Evolutionary conservation across 2,797 vertebrate species (phyloP).

Genomic region (Xenops minutus): DNA sequence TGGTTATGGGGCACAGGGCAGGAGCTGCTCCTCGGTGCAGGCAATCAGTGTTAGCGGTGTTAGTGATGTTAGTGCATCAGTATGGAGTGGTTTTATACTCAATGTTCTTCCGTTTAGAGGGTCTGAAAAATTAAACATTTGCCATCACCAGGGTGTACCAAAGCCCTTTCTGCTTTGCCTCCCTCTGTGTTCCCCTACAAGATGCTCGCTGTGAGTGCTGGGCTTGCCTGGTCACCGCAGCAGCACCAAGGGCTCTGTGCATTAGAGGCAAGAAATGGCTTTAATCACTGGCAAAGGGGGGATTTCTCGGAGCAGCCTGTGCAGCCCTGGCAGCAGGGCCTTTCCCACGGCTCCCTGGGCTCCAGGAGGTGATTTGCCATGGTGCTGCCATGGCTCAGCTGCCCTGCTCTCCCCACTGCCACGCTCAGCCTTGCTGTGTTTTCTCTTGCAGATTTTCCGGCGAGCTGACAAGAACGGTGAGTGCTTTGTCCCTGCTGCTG

Average conservation of each 20-base stretch:
- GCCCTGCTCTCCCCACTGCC: background rate
- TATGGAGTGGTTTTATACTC: background rate
- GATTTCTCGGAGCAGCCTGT: background rate
- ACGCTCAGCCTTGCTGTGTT: background rate
- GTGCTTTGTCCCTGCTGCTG: conserved; percentile 48
- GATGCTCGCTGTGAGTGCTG: background rate
- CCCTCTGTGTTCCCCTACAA: background rate
- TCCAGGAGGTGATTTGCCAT: rapidly evolving
- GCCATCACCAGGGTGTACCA: background rate
- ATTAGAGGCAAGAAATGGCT: background rate
- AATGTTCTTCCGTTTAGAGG: background rate
- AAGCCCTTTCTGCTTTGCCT: background rate
- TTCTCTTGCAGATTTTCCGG: conserved; percentile 91
- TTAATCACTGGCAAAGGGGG: background rate
- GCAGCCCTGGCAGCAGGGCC: background rate
- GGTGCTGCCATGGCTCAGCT: background rate
- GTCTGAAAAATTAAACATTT: conserved; percentile 41
- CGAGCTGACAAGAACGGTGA: conserved; percentile 98
- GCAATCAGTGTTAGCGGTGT: background rate
- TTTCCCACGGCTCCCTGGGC: background rate
- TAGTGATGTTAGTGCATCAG: background rate
- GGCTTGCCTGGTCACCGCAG: rapidly evolving
- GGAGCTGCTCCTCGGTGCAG: background rate
- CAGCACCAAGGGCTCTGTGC: background rate
- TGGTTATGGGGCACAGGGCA: background rate